Evolutionary conservation across 2,113 vertebrate genomes (phyloP).

Genomic region (Grantiella picta): DNA sequence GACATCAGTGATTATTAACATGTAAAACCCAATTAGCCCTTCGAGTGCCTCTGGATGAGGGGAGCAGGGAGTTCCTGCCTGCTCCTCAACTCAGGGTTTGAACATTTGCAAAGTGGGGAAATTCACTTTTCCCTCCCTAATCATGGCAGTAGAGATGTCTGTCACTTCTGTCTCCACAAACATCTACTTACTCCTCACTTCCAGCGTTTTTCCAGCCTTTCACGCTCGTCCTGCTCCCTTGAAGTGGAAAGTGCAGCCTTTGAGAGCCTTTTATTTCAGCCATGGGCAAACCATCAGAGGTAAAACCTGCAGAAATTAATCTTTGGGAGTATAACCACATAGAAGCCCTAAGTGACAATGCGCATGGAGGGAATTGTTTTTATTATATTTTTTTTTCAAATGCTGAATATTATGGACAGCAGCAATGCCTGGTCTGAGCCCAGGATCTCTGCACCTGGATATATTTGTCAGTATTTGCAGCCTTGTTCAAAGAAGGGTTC

Average conservation of each 20-base stretch:
- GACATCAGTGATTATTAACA: background rate
- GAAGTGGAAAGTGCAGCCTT: background rate
- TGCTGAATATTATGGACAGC: background rate
- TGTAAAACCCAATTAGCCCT: background rate
- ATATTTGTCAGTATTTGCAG: background rate
- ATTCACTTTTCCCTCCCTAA: background rate
- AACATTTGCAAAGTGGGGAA: background rate
- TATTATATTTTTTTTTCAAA: background rate
- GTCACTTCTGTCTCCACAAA: background rate
- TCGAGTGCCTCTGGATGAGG: background rate
- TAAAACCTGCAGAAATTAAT: fast-evolving
- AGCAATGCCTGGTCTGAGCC: background rate
- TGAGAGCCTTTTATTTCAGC: background rate
- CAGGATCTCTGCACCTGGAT: background rate
- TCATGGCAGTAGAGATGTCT: background rate
- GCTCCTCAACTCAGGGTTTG: background rate
- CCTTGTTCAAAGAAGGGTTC: background rate
- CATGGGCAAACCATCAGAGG: background rate
- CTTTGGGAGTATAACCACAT: background rate
- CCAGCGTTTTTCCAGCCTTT: background rate
- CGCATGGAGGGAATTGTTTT: background rate
- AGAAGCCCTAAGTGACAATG: background rate
- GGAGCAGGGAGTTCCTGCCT: background rate
- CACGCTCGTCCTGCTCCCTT: background rate
- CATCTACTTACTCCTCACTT: background rate